Conservation (phyloP, 2,797 vertebrate species). For the Odontamblyopus rebecca region DNA sequence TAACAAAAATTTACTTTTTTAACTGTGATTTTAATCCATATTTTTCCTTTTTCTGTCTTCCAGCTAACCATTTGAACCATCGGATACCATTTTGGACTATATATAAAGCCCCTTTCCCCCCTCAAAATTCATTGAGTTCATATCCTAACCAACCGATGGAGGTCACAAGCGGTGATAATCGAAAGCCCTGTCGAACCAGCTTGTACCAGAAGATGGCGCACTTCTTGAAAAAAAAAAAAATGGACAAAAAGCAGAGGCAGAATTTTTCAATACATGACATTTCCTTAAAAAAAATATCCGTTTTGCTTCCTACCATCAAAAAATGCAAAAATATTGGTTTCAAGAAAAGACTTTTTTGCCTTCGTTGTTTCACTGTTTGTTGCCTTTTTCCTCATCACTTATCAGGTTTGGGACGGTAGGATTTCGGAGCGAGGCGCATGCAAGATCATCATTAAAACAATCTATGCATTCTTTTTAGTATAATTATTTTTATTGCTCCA, state of each 20-base stretch:
- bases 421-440: constrained; percentile 75
- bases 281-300: constrained; percentile 40
- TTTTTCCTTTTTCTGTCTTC: constrained; percentile 71
- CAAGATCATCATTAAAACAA: constrained; percentile 85
- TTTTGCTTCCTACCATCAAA: constrained; percentile 43
- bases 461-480: constrained; percentile 93
- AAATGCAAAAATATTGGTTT: constrained; percentile 64
- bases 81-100: constrained; percentile 81
- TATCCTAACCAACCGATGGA: constrained; percentile 48
- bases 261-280: constrained; percentile 28
- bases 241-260: constrained; percentile 36
- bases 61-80: constrained; percentile 89
- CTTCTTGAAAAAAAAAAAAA: constrained; percentile 28
- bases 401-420: constrained; percentile 78
- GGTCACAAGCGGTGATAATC: constrained; percentile 59
- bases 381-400: constrained; percentile 74
- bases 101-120: constrained; percentile 53
- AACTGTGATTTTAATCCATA: constrained; percentile 69
- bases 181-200: constrained; percentile 19
- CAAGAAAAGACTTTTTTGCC: constrained; percentile 82
- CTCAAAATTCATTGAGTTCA: constrained; percentile 47
- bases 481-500: constrained; percentile 85
- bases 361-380: constrained; percentile 65
- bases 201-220: constrained; percentile 61
- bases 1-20: constrained; percentile 51